These are phyloP conservation scores for Pogonus chalceus DNA, from an alignment of 1,140 invertebrate species.

Conservation along the genomic window DNA sequence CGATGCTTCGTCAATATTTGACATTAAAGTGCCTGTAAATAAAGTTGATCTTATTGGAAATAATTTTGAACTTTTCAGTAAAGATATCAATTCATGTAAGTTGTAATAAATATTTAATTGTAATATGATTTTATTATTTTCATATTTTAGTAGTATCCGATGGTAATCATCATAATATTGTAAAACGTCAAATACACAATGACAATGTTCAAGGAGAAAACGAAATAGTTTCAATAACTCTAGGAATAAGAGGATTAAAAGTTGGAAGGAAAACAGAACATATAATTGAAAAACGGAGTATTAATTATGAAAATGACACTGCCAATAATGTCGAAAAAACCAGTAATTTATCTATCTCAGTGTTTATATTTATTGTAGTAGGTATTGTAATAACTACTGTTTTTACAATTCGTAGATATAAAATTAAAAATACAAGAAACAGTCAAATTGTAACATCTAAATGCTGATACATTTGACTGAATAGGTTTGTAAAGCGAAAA, in stretches of 20 bases:
- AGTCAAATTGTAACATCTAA: no score
- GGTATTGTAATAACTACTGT: neutral
- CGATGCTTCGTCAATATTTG: neutral
- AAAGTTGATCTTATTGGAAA: neutral
- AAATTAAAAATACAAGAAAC: no score
- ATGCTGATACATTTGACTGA: no score
- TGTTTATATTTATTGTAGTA: neutral
- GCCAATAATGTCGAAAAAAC: neutral
- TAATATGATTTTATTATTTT: neutral
- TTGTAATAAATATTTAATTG: no score
- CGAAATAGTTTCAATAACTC: constrained; percentile 10
- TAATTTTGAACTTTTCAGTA: constrained; percentile 22
- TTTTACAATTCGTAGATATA: neutral
- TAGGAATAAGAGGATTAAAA: constrained; percentile 7
- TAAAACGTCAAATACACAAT: neutral
- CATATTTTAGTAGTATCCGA: neutral
- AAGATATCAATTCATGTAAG: constrained; percentile 33
- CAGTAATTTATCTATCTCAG: neutral
- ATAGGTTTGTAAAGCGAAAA: no score
- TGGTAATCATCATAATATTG: neutral
- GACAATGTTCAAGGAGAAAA: neutral
- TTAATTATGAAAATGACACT: neutral
- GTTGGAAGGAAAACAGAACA: neutral
- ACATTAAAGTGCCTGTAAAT: neutral
- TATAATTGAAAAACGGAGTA: neutral